A percentile compares a stretch with the other conserved stretches of the same genome.
Evolutionary conservation across 2,113 vertebrate species (phyloP).

Genomic region (Marcusenius ussheri): DNA sequence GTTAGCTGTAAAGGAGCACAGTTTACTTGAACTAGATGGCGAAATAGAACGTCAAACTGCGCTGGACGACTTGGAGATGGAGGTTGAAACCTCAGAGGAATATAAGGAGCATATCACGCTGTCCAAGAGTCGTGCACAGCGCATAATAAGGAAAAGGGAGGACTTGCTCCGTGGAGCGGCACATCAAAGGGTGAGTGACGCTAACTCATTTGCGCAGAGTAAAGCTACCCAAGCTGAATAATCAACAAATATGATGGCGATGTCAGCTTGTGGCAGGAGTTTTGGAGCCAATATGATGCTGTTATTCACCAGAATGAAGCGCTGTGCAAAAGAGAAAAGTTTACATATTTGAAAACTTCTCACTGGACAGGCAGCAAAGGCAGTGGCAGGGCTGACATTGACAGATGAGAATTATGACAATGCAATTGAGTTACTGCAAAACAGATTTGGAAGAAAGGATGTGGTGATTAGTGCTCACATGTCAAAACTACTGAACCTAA

Average conservation of each 20-base stretch:
- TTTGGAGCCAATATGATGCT: neutral
- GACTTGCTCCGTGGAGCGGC: neutral
- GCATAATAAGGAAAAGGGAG: neutral
- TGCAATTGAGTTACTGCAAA: neutral
- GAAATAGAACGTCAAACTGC: neutral
- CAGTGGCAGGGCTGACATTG: neutral
- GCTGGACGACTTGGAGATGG: neutral
- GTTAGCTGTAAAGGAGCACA: neutral
- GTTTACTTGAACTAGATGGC: neutral
- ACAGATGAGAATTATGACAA: neutral
- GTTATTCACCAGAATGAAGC: neutral
- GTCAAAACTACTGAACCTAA: neutral
- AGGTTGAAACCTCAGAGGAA: neutral
- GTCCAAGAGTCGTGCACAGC: neutral
- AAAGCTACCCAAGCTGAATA: neutral
- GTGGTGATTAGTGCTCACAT: neutral
- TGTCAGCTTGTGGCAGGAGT: neutral
- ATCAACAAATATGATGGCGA: neutral
- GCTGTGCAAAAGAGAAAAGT: neutral
- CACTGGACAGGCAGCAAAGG: neutral
- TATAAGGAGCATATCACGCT: neutral
- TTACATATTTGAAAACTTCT: neutral
- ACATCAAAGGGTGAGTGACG: too few species aligned
- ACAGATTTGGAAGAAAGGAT: neutral
- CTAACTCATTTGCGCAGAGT: too few species aligned